Conservation (phyloP, 2,113 vertebrate species). For the Candoia aspera region DNA sequence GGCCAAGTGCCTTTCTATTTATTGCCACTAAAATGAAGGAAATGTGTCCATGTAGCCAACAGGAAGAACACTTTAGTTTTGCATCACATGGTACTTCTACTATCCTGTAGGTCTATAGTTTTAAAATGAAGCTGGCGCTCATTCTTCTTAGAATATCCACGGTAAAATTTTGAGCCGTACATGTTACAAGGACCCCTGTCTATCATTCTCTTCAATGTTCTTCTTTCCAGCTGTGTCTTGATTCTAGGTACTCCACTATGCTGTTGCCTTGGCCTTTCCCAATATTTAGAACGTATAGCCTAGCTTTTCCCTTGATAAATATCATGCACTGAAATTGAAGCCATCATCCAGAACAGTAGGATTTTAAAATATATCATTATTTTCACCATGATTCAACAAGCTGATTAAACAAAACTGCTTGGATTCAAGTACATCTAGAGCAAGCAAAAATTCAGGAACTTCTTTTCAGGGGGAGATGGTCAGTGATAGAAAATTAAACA, state of each 20-base stretch:
- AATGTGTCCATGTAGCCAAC: not conserved
- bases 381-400: not conserved
- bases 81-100: not conserved
- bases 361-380: not conserved
- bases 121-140: not conserved
- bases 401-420: not conserved
- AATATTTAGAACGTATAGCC: not conserved
- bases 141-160: not conserved
- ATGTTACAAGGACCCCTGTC: not conserved
- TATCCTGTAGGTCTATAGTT: not conserved
- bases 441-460: not conserved
- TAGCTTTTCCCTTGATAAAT: not conserved
- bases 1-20: not conserved
- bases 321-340: not conserved
- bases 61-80: not conserved
- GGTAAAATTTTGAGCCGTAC: not conserved
- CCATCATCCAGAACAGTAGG: not conserved
- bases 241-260: not conserved
- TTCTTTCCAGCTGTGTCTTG: not conserved
- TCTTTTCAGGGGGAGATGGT: no score
- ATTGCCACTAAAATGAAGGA: not conserved
- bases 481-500: no score
- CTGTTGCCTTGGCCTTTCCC: not conserved
- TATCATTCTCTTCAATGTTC: not conserved
- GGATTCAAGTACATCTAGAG: not conserved